Conservation (phyloP, 2,888 invertebrate species). For the Pachymerium ferrugineum region DNA sequence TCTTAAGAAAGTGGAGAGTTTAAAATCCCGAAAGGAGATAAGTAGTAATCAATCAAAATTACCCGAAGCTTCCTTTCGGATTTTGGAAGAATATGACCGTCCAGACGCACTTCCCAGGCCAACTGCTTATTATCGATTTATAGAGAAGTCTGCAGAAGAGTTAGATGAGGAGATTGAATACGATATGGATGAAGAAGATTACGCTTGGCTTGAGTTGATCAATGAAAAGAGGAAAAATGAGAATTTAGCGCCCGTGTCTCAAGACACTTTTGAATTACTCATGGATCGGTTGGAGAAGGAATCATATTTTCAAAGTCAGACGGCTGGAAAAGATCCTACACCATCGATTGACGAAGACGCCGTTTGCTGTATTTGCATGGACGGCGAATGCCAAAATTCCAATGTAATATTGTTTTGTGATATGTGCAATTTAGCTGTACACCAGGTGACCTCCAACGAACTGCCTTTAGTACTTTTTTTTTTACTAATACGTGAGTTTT, state of each 20-base stretch:
- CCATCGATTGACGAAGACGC: conserved; percentile 94
- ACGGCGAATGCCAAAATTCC: conserved; percentile 96
- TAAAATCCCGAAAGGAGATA: conserved; percentile 39
- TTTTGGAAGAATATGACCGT: conserved; percentile 71
- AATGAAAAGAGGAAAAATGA: conserved; percentile 70
- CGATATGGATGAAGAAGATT: conserved; percentile 97
- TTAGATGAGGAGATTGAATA: conserved; percentile 89
- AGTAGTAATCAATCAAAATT: conserved; percentile 49
- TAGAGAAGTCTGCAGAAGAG: conserved; percentile 90
- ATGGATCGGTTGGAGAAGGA: conserved; percentile 98
- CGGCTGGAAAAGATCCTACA: conserved; percentile 53
- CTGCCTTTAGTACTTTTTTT: too few relatives aligned
- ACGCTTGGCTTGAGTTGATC: conserved; percentile 83
- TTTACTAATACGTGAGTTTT: too few relatives aligned
- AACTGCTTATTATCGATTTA: conserved; percentile 81
- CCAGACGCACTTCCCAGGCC: conserved; percentile 77
- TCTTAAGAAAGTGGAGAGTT: conserved; percentile 37
- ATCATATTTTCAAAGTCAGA: conserved; percentile 76
- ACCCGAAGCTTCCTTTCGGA: conserved; percentile 64
- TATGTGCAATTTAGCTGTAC: conserved; percentile 98
- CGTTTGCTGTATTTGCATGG: conserved; percentile 97
- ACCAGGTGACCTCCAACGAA: conserved; percentile 66
- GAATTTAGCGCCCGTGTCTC: conserved; percentile 68
- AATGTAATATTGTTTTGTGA: conserved; percentile 99
- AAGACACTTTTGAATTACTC: conserved; percentile 85